Conservation (phyloP, 2,888 invertebrate genomes). For the Margaritifera margaritifera region DNA sequence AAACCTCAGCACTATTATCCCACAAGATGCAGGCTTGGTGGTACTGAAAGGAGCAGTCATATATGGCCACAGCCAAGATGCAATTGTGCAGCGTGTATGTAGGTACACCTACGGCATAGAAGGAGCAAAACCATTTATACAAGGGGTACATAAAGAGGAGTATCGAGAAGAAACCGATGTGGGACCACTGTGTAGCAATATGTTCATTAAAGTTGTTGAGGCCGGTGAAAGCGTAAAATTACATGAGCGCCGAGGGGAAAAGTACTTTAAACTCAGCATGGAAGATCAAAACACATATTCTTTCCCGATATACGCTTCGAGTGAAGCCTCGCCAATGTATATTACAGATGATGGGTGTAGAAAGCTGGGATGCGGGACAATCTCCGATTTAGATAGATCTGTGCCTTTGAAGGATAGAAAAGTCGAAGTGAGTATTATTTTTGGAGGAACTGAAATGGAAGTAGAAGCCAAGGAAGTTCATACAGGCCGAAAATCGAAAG, state of each 20-base stretch:
- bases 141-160: conserved; percentile 10
- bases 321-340: no score
- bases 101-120: conserved; percentile 35
- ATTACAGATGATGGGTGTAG: no score
- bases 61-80: conserved; percentile 28
- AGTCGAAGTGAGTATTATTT: background rate
- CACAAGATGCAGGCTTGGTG: conserved; percentile 22
- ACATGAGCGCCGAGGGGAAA: no score
- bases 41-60: conserved; percentile 35
- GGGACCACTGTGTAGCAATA: conserved; percentile 15
- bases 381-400: no score
- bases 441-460: no score
- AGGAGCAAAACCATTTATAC: conserved; percentile 21
- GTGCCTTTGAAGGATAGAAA: background rate
- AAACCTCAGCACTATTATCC: conserved; percentile 7
- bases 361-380: no score
- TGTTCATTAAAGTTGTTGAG: conserved; percentile 30
- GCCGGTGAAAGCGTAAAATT: conserved; percentile 6
- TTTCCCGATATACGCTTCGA: no score
- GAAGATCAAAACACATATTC: no score
- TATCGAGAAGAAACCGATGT: conserved; percentile 10
- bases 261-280: background rate
- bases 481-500: no score
- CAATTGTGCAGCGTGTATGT: conserved; percentile 26
- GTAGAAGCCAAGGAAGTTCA: no score